These are phyloP conservation scores for Ips typographus DNA, from an alignment of 1,140 invertebrate genomes.

Conservation along the genomic window DNA sequence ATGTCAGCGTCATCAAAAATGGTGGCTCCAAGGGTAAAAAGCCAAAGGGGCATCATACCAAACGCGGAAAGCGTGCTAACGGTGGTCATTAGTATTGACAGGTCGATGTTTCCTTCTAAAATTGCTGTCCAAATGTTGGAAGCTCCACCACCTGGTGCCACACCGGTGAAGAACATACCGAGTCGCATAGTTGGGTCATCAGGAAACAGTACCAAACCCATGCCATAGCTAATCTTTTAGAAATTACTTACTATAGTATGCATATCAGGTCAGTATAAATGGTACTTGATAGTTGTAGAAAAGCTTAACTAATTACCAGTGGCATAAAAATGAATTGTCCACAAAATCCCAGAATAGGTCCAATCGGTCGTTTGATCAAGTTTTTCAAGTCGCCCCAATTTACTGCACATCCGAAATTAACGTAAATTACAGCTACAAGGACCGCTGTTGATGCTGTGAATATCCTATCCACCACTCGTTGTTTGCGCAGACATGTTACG, in stretches of 20 bases:
- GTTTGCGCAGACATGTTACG: constrained; percentile 64
- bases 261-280: too few species aligned
- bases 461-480: constrained; percentile 68
- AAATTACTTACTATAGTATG: too few species aligned
- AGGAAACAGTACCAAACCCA: constrained; percentile 74
- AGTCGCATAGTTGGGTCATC: constrained; percentile 69
- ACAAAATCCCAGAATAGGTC: constrained; percentile 78
- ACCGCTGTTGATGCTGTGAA: constrained; percentile 77
- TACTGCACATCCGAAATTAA: constrained; percentile 92
- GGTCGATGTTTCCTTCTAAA: constrained; percentile 82
- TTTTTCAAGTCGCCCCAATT: constrained; percentile 72
- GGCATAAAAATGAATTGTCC: constrained; percentile 91
- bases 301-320: constrained; percentile 61
- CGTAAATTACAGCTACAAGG: constrained; percentile 76
- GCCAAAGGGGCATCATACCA: constrained; percentile 88
- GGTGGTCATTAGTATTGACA: constrained; percentile 91
- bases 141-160: constrained; percentile 87
- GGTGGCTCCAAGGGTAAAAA: constrained; percentile 81
- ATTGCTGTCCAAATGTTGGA: constrained; percentile 94
- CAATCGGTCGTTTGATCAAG: constrained; percentile 75
- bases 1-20: constrained; percentile 61
- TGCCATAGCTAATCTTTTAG: constrained; percentile 66
- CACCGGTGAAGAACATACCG: constrained; percentile 89
- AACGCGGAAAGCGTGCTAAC: constrained; percentile 60
- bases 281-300: too few species aligned